phyloP scores from a whole-genome alignment of 1,140 invertebrate genomes.

The Tetramorium alpestre region DNA sequence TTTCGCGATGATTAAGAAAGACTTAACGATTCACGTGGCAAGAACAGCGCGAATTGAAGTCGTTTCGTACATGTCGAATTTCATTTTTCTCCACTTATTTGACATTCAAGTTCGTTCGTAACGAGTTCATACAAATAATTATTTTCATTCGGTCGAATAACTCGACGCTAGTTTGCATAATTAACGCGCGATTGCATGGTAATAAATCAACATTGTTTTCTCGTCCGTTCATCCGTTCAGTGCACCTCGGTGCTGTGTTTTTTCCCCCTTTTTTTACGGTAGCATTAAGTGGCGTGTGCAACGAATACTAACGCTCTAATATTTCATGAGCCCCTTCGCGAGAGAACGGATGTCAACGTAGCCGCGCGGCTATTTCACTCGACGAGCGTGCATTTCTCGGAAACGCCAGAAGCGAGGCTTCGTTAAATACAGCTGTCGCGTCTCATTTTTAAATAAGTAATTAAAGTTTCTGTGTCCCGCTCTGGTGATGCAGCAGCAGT shows the following conservation, averaged over 20 bases:
- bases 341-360: slow-evolving; percentile 35
- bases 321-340: slow-evolving; percentile 38
- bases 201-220: slow-evolving; percentile 46
- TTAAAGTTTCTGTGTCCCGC: not conserved
- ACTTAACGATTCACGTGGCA: not conserved
- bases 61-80: not conserved
- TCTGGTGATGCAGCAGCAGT: not conserved
- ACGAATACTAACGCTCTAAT: slow-evolving; percentile 34
- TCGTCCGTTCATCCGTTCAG: not conserved
- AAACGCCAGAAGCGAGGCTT: not conserved
- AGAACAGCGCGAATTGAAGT: not conserved
- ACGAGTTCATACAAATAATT: slow-evolving; percentile 19
- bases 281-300: not conserved
- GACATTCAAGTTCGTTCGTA: not conserved
- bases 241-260: not conserved
- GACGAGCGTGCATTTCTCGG: not conserved
- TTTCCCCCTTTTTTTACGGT: not conserved
- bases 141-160: not conserved
- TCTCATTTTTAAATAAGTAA: slow-evolving; percentile 50
- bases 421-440: slow-evolving; percentile 27
- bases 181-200: slow-evolving; percentile 13
- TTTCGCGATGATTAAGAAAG: not conserved
- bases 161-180: slow-evolving; percentile 40
- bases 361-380: slow-evolving; percentile 10
- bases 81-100: not conserved